Evolutionary conservation across 2,113 vertebrate genomes (phyloP), one percentile per base, ranked within the genome.

Genomic region (Cinclus mexicanus): DNA sequence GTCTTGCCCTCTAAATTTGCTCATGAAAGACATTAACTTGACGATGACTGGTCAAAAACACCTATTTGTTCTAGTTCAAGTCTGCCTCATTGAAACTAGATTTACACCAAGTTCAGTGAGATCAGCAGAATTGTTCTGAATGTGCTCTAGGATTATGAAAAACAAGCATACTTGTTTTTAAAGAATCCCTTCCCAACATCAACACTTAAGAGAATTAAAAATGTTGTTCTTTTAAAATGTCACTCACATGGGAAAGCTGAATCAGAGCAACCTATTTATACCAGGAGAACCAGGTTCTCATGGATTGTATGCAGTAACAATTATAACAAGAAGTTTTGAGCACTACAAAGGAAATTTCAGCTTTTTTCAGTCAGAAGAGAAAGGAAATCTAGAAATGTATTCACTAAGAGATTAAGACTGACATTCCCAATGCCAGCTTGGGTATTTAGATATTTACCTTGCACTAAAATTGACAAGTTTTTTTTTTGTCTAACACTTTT

Each of bases 21-120:
- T 78, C 3, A 2, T 44, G 56, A 83, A 83, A 79, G 88, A 46
- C 46, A 77, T 59, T 50, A 16, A 61, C 28, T 93, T 83, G 28
- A 77, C 85, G 90, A 44, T 29, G 39, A 83, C 71, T 1, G 0
- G 22, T 83, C 56, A 88, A 64, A 95, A 92, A 82, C 37, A 91
- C 5, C n/a, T 68, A 9, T 72, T 77, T 90, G 65, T 53, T 88
- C 88, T 77, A 68, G 52, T 81, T 83, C 23, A 41, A 71, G 44
- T 74, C 88, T 93, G 63, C 65, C 39, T 92, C 68, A 68, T 9
- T 70, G 69, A 92, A 90, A 92, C n/a, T 44, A 93, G 88, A 87
- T 95, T 83, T 83, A 68, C 11, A 56, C 1, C 0, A 8, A 91
- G n/a, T 91, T 63, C 71, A 70, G 4, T 75, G 35, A 92, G 41